Base-by-base conservation (phyloP, 2,888 invertebrate species). In the Philonicus albiceps region DNA sequence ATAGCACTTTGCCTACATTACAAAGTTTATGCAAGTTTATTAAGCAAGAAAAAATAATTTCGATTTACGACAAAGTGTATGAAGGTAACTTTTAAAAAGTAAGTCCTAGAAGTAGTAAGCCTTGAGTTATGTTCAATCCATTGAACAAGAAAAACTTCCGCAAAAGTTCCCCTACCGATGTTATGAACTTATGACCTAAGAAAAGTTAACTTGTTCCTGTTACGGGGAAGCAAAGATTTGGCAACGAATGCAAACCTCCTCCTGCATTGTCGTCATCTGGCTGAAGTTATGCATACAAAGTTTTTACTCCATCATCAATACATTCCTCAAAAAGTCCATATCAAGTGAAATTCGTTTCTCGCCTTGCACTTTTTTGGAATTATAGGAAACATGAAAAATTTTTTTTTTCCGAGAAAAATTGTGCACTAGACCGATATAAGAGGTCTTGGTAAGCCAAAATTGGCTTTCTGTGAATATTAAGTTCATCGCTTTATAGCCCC, bases 111-210 rank as follows among this genome's bases (percentile, higher is more conserved):
- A 37, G 34, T 0, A 74, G 40, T 74, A 34, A 74, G 37, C 31
- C 37, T 40, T 76, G 22, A 76, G 37, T 76, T 76, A 76, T 76
- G 76, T 40, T 76, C 76, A 76, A 76, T 76, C 76, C 76, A 76
- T 76, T 76, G 76, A 76, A 43, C 76, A 76, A 43, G 76, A 76
- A 43, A 76, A 76, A 43, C 76, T 76, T 76, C 22, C 22, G 11
- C 27, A 19, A 43, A 76, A 76, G 19, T 76, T 76, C 11, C 11
- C 40, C 2, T 37, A 19, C 7, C 40, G 22, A 40, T 76, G 76
- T 76, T 76, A 76, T 76, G 76, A 76, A 40, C 76, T 76, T 76
- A 76, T 76, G 76, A 43, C 76, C 76, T 43, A 40, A 76, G 76
- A 43, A 76, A 76, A 76, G 76, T 76, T 76, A 43, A 76, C n/a